phyloP scores from a whole-genome alignment of 2,888 invertebrate genomes.

The Nematopogon swammerdamellus region DNA sequence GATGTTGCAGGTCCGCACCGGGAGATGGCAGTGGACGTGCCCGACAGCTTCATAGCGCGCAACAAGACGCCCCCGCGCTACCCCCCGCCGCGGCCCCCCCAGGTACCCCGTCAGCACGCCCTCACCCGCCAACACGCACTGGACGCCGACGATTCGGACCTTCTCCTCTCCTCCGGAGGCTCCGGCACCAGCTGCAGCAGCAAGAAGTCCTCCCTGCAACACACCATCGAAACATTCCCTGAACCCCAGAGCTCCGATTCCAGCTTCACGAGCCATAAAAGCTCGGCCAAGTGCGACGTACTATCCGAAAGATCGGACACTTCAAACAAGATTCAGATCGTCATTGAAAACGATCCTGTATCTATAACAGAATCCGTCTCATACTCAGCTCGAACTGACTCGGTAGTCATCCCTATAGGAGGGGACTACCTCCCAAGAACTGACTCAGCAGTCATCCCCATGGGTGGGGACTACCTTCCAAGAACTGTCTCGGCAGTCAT shows the following conservation, averaged over 20 bases:
- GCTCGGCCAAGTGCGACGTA: conserved; percentile 31
- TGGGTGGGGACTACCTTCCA: conserved; percentile 8
- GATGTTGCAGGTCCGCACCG: conserved; percentile 76
- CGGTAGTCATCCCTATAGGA: conserved; percentile 34
- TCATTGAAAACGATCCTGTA: conserved; percentile 44
- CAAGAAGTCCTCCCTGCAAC: conserved; percentile 42
- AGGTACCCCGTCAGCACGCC: conserved; percentile 33
- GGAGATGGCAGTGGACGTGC: conserved; percentile 98
- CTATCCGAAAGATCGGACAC: conserved; percentile 38
- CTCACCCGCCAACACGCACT: conserved; percentile 16
- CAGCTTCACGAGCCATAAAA: conserved; percentile 42
- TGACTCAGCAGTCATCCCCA: conserved; percentile 42
- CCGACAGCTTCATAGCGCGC: conserved; percentile 87
- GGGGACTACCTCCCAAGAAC: conserved; percentile 22
- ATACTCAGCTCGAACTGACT: conserved; percentile 48
- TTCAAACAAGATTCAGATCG: conserved; percentile 27
- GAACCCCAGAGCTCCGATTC: conserved; percentile 42
- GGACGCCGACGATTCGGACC: conserved; percentile 50
- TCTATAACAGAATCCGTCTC: conserved; percentile 40
- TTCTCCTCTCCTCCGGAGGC: conserved; percentile 35
- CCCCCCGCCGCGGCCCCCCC: conserved; percentile 75
- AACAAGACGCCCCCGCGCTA: conserved; percentile 91
- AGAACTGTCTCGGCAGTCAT: background rate
- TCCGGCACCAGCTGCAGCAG: conserved; percentile 46
- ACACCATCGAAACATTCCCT: conserved; percentile 36